These are phyloP conservation scores for Sylvia atricapilla DNA, from an alignment of 2,113 vertebrate genomes.

Conservation along the genomic window DNA sequence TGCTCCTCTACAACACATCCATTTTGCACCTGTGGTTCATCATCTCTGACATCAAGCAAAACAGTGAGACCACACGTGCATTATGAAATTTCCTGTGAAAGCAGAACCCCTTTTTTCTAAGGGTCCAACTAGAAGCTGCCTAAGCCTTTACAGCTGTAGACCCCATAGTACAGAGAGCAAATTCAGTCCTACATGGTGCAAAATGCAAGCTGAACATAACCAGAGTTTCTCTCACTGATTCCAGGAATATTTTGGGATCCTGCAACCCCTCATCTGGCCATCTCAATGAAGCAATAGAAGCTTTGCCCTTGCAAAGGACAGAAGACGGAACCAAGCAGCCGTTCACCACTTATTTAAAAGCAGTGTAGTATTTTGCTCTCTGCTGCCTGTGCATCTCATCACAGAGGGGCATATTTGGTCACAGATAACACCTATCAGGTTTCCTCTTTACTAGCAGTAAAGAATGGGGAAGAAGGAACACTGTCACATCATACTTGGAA, in stretches of 20 bases:
- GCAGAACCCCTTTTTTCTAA: background rate
- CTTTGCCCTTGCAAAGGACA: background rate
- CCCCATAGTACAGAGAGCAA: background rate
- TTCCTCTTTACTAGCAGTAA: background rate
- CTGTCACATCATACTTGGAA: background rate
- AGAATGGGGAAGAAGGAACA: background rate
- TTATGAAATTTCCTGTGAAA: background rate
- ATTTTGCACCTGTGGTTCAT: background rate
- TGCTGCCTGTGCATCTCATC: background rate
- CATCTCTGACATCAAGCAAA: background rate
- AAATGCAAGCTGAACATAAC: background rate
- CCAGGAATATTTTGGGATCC: background rate
- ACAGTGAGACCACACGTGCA: background rate
- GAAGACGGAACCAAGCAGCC: background rate
- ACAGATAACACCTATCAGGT: background rate
- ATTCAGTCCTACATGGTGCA: background rate
- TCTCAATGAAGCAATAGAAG: background rate
- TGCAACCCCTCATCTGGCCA: background rate
- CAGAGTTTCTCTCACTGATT: background rate
- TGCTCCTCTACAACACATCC: background rate
- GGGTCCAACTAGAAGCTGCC: background rate
- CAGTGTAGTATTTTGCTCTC: background rate
- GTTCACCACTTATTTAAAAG: background rate
- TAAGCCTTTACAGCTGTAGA: background rate
- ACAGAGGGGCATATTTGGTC: fast-evolving